Percentiles rank a stretch among this genome's conserved stretches.
These are phyloP conservation scores for Podiceps cristatus DNA, from an alignment of 2,113 vertebrate species.

Conservation along the genomic window DNA sequence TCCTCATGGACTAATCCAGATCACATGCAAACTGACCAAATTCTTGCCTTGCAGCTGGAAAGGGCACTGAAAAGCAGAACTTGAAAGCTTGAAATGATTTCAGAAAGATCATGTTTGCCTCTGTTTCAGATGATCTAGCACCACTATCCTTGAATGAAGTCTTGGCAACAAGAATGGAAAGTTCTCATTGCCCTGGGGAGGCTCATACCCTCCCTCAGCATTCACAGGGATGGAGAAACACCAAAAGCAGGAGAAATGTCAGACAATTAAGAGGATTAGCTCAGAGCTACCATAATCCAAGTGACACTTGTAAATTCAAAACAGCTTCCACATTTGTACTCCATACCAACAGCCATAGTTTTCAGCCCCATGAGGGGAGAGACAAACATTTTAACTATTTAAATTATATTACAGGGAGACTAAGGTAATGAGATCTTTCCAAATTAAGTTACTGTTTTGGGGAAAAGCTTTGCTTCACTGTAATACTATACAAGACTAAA, in stretches of 20 bases:
- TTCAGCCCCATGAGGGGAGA: too few relatives aligned
- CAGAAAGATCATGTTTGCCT: constrained; percentile 52
- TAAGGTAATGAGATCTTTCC: neutral
- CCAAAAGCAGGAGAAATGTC: constrained; percentile 38
- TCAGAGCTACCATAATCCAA: constrained; percentile 43
- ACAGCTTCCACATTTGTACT: constrained; percentile 20
- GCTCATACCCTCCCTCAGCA: neutral
- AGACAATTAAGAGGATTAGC: constrained; percentile 23
- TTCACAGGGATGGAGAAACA: constrained; percentile 34
- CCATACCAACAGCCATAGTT: neutral
- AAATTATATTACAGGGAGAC: neutral
- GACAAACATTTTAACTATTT: neutral
- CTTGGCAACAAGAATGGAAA: constrained; percentile 76
- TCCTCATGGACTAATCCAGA: neutral
- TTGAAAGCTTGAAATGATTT: constrained; percentile 44
- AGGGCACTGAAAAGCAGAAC: constrained; percentile 45
- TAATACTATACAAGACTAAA: neutral
- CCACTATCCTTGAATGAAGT: constrained; percentile 39
- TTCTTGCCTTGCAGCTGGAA: constrained; percentile 6
- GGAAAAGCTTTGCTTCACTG: neutral
- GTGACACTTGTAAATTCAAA: constrained; percentile 42
- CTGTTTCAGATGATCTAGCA: constrained; percentile 61
- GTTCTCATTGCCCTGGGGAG: constrained; percentile 55
- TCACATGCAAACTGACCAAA: neutral
- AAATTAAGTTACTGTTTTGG: neutral